These are phyloP conservation scores for Thalassoma bifasciatum DNA, from an alignment of 2,113 vertebrate species.

Conservation along the genomic window DNA sequence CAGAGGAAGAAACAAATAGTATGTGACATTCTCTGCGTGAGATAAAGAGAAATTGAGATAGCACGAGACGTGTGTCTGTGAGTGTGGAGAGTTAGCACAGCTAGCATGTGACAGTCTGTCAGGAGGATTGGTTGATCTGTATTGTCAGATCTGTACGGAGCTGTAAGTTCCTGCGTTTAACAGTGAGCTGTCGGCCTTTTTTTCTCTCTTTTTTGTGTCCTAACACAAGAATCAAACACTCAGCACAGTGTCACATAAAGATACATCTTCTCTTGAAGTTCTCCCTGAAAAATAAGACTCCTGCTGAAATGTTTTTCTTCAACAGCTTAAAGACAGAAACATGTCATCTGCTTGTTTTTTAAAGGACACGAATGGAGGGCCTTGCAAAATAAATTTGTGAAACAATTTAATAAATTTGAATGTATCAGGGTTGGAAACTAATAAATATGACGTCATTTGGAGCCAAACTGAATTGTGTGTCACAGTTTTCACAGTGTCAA, in stretches of 20 bases:
- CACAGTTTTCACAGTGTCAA: background rate
- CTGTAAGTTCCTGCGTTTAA: background rate
- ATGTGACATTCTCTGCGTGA: conserved; percentile 21
- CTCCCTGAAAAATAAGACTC: background rate
- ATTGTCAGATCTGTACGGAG: background rate
- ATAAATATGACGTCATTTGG: background rate
- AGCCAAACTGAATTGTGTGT: no score
- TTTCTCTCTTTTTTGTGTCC: background rate
- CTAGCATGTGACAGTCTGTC: conserved; percentile 3
- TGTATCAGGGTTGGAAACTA: background rate
- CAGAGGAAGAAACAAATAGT: conserved; percentile 21
- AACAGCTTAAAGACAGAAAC: no score
- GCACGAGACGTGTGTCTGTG: conserved; percentile 2
- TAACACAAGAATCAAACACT: background rate
- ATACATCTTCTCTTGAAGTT: background rate
- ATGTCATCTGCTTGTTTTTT: background rate
- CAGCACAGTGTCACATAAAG: background rate
- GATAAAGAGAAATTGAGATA: conserved; percentile 7
- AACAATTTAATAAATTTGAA: background rate
- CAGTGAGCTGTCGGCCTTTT: background rate
- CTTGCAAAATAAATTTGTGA: background rate
- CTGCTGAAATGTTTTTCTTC: no score
- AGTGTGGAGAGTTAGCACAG: background rate
- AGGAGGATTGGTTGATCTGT: conserved; percentile 13
- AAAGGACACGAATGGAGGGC: no score